A percentile compares a stretch with the other conserved stretches of the same genome.
Conservation (phyloP, 1,140 invertebrate genomes). For the Rhopalosiphum padi region DNA sequence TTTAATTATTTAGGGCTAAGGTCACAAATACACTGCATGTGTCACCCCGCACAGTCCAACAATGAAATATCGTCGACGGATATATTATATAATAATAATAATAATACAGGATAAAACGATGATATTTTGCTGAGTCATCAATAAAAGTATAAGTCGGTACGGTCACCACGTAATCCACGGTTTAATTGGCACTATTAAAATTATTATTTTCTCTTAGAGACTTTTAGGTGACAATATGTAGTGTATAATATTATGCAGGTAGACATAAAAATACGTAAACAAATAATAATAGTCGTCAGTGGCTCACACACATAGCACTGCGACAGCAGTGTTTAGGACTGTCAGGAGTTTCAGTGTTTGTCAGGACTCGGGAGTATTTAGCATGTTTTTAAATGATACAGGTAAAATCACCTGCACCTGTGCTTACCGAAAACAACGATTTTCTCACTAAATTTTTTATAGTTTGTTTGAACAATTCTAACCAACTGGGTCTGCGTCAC, state of each 20-base stretch:
- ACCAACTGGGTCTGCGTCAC: not conserved
- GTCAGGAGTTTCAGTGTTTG: not conserved
- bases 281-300: not conserved
- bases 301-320: too few relatives aligned
- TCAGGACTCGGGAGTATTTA: not conserved
- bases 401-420: not conserved
- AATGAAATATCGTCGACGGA: not conserved
- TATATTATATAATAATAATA: constrained; percentile 10
- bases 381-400: not conserved
- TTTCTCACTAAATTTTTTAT: not conserved
- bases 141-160: not conserved
- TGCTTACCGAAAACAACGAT: not conserved
- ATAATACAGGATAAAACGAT: not conserved
- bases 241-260: not conserved
- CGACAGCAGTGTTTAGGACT: not conserved
- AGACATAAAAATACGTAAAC: not conserved
- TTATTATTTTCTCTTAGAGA: not conserved
- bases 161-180: not conserved
- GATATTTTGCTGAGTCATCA: not conserved
- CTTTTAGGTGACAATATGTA: not conserved
- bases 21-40: not conserved
- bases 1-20: not conserved
- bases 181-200: not conserved
- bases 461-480: not conserved
- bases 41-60: not conserved